Conservation (phyloP, 2,888 invertebrate genomes). For the Apocheima hispidaria region DNA sequence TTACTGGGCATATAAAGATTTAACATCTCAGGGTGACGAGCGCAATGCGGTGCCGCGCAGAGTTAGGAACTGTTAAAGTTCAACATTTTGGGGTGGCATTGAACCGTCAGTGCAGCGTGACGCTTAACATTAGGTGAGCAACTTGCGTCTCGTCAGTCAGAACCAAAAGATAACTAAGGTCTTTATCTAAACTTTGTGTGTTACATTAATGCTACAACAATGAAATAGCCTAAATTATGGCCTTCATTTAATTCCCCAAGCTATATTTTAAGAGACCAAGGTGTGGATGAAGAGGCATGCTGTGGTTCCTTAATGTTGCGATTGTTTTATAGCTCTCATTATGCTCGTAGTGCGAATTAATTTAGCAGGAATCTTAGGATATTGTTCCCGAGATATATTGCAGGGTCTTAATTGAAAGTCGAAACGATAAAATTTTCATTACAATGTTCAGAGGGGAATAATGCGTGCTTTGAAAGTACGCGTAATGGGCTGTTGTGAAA, state of each 20-base stretch:
- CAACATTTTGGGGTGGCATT: too few species aligned
- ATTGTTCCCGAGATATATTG: constrained; percentile 46
- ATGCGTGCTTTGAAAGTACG: constrained; percentile 21
- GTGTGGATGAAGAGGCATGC: constrained; percentile 62
- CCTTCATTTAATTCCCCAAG: constrained; percentile 33
- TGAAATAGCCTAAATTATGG: too few species aligned
- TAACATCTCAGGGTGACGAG: too few species aligned
- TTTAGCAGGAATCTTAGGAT: constrained; percentile 48
- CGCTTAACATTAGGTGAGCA: too few species aligned
- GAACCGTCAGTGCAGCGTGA: too few species aligned
- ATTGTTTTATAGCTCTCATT: constrained; percentile 83
- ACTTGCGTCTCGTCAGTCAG: too few species aligned
- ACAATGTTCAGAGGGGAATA: constrained; percentile 35
- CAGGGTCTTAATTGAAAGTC: constrained; percentile 46
- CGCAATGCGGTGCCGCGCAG: too few species aligned
- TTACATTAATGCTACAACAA: too few species aligned
- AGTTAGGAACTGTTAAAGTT: too few species aligned
- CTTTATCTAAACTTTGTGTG: too few species aligned
- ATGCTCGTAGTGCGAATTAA: constrained; percentile 54
- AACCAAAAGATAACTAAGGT: too few species aligned
- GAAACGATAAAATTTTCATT: constrained; percentile 49
- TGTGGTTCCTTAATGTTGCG: constrained; percentile 65
- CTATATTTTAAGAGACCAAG: constrained; percentile 39
- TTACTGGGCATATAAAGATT: too few species aligned
- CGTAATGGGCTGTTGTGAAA: constrained; percentile 4